Evolutionary conservation across 2,113 vertebrate species (phyloP).

Genomic region (Salminus brasiliensis): DNA sequence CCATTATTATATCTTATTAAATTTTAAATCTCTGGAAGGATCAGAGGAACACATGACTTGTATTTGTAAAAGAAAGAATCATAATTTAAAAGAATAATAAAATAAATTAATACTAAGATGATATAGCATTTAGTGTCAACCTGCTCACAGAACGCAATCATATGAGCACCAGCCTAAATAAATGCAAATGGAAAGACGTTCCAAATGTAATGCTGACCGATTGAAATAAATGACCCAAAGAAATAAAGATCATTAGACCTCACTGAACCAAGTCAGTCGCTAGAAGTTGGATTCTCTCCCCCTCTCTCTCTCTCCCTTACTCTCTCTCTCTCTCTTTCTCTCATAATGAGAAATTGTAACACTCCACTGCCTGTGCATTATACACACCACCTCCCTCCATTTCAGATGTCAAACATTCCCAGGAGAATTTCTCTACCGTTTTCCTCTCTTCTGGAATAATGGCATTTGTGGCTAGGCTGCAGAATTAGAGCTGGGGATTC

Average conservation of each 20-base stretch:
- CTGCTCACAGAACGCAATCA: too few relatives aligned
- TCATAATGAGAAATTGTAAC: conserved; percentile 65
- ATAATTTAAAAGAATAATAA: too few relatives aligned
- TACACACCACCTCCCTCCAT: conserved; percentile 46
- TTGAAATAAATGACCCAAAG: not conserved
- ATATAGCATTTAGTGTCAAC: too few relatives aligned
- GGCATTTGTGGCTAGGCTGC: not conserved
- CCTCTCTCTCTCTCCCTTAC: conserved; percentile 10
- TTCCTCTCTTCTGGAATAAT: not conserved
- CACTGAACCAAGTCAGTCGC: not conserved
- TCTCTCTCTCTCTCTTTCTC: conserved; percentile 6
- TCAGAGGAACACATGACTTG: too few relatives aligned
- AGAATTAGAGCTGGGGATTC: not conserved
- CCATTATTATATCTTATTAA: too few relatives aligned
- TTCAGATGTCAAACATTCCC: conserved; percentile 10
- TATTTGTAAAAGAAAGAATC: too few relatives aligned
- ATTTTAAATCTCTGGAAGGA: too few relatives aligned
- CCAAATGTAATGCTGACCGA: not conserved
- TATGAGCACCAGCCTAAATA: too few relatives aligned
- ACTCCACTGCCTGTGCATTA: conserved; percentile 55
- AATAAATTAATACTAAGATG: too few relatives aligned
- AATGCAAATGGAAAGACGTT: too few relatives aligned
- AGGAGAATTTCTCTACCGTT: not conserved
- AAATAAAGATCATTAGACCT: not conserved
- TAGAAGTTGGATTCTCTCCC: not conserved